These are phyloP conservation scores for Pelecanus crispus DNA, from an alignment of 2,113 vertebrate species.

Conservation along the genomic window DNA sequence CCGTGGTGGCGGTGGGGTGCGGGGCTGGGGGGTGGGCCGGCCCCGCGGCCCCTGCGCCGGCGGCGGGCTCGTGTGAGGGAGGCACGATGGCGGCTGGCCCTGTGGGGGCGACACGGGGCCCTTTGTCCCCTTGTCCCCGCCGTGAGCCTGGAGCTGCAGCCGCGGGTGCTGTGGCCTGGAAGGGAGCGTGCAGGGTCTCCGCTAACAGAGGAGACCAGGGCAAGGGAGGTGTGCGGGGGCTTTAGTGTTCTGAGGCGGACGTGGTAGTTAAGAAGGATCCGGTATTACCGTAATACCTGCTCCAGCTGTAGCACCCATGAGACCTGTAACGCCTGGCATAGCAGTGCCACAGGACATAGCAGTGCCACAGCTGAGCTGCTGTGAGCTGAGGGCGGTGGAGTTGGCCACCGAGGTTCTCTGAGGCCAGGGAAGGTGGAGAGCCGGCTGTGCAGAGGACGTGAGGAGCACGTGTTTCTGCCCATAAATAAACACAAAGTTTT, in stretches of 20 bases:
- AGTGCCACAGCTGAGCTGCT: too few relatives aligned
- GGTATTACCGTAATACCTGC: neutral
- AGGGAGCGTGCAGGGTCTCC: neutral
- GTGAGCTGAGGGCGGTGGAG: neutral
- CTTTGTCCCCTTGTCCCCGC: neutral
- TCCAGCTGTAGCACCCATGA: neutral
- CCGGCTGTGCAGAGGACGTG: neutral
- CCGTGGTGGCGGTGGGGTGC: too few relatives aligned
- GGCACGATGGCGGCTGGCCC: neutral
- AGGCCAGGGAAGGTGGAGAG: neutral
- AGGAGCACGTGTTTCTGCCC: neutral
- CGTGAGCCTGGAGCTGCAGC: neutral
- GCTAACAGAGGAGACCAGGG: neutral
- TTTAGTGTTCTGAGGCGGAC: neutral
- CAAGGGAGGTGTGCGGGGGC: neutral
- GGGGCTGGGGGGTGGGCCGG: too few relatives aligned
- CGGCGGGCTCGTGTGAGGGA: neutral
- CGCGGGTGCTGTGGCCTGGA: too few relatives aligned
- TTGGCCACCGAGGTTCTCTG: accelerated
- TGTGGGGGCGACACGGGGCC: accelerated
- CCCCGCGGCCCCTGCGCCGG: neutral
- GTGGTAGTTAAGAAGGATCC: neutral
- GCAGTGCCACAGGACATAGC: too few relatives aligned
- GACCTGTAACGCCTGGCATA: neutral
- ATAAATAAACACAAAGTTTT: neutral